These are phyloP conservation scores for Drosophila burlai DNA, from an alignment of 1,140 invertebrate species.

Conservation along the genomic window DNA sequence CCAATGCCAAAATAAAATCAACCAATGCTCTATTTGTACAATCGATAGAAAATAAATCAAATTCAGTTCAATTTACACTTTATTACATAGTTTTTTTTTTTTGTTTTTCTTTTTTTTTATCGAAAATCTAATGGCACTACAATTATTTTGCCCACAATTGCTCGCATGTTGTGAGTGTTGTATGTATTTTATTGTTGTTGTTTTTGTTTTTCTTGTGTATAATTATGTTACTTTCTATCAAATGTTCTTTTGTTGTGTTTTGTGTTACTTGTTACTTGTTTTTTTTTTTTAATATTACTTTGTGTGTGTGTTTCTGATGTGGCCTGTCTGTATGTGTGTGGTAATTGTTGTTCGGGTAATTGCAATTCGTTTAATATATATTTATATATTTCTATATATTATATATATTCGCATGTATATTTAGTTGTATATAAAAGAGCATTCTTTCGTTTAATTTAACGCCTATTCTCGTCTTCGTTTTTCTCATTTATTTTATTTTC, in stretches of 20 bases:
- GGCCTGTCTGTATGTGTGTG: slow-evolving; percentile 7
- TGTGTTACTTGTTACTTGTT: slow-evolving; percentile 11
- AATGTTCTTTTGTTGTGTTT: slow-evolving; percentile 40
- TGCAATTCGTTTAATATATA: slow-evolving; percentile 38
- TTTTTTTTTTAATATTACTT: slow-evolving; percentile 8
- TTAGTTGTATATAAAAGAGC: slow-evolving; percentile 66
- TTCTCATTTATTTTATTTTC: neutral
- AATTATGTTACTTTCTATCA: slow-evolving; percentile 36
- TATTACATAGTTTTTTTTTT: slow-evolving; percentile 9
- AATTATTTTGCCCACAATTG: slow-evolving; percentile 44
- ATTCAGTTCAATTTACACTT: slow-evolving; percentile 28
- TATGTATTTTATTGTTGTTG: slow-evolving; percentile 20
- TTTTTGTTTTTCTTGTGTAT: slow-evolving; percentile 8
- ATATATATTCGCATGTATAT: slow-evolving; percentile 47
- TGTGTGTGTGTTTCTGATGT: slow-evolving; percentile 25
- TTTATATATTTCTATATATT: slow-evolving; percentile 30
- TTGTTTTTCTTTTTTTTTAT: slow-evolving; percentile 2
- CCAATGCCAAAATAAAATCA: neutral
- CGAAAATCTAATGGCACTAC: slow-evolving; percentile 46
- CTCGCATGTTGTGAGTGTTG: slow-evolving; percentile 31
- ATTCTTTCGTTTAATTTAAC: slow-evolving; percentile 60
- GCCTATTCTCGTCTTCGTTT: slow-evolving; percentile 48
- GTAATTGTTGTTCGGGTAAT: slow-evolving; percentile 26
- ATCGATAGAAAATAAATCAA: slow-evolving; percentile 6
- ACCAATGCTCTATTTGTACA: neutral